Conservation (phyloP, 2,113 vertebrate genomes). For the Clarias gariepinus region DNA sequence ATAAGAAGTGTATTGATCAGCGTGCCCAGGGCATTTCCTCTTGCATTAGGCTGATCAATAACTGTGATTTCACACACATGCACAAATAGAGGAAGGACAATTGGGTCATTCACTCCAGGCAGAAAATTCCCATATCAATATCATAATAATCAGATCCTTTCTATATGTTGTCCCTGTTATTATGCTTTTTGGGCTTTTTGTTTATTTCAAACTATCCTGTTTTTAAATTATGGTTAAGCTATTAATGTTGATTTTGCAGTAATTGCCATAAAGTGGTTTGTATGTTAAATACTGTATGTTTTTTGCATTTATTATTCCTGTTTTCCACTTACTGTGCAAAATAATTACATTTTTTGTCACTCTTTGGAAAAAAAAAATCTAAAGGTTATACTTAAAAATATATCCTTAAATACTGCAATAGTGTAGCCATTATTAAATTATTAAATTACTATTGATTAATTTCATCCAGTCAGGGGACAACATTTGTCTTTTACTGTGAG, state of each 20-base stretch:
- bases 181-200: background rate
- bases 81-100: conserved; percentile 38
- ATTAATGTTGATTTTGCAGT: background rate
- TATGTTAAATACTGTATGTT: background rate
- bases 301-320: background rate
- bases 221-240: background rate
- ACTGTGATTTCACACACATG: conserved; percentile 69
- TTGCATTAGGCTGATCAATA: conserved; percentile 77
- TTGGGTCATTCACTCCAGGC: conserved; percentile 3
- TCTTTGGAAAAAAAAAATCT: background rate
- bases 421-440: background rate
- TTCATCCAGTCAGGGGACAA: background rate
- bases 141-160: conserved; percentile 24
- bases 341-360: background rate
- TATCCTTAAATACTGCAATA: background rate
- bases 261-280: background rate
- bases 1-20: conserved; percentile 75
- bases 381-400: background rate
- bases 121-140: conserved; percentile 7
- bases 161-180: background rate
- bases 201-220: background rate
- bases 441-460: background rate
- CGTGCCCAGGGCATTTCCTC: conserved; percentile 73
- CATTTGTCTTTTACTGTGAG: background rate
- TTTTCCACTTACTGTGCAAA: background rate